These are phyloP conservation scores for Anas platyrhynchos DNA, from an alignment of 2,113 vertebrate genomes.

Conservation along the genomic window DNA sequence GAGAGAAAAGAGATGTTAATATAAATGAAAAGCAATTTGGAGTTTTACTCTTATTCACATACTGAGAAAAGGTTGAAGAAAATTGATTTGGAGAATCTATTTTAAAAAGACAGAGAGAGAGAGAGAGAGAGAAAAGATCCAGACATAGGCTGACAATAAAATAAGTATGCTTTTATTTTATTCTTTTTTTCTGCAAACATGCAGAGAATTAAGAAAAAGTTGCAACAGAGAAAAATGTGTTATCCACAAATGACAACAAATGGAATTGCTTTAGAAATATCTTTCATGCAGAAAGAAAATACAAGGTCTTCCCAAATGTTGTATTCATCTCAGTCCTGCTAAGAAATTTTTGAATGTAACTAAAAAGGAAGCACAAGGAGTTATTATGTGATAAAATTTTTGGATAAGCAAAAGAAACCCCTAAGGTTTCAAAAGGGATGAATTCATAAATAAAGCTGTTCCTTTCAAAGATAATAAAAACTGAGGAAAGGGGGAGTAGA, in stretches of 20 bases:
- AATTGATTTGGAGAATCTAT: neutral
- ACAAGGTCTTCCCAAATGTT: neutral
- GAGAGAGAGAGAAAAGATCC: neutral
- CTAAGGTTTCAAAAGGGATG: constrained; percentile 15
- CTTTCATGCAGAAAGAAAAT: constrained; percentile 15
- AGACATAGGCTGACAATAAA: neutral
- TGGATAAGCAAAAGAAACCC: neutral
- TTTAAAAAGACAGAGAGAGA: neutral
- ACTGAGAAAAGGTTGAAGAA: neutral
- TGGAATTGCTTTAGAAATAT: constrained; percentile 1
- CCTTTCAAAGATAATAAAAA: neutral
- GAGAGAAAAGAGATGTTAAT: constrained; percentile 1
- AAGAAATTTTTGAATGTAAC: constrained; percentile 13
- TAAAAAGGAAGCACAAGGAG: constrained; percentile 5
- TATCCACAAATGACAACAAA: neutral
- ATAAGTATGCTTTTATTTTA: neutral
- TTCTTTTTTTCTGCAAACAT: neutral
- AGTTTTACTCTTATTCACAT: neutral
- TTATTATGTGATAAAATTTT: constrained; percentile 36
- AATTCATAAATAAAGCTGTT: neutral
- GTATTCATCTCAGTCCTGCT: neutral
- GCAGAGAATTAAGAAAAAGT: neutral
- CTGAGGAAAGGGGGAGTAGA: neutral
- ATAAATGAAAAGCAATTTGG: constrained; percentile 24
- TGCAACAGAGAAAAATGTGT: neutral